Base-by-base conservation (phyloP, 2,797 vertebrate species). In the Clamator glandarius region DNA sequence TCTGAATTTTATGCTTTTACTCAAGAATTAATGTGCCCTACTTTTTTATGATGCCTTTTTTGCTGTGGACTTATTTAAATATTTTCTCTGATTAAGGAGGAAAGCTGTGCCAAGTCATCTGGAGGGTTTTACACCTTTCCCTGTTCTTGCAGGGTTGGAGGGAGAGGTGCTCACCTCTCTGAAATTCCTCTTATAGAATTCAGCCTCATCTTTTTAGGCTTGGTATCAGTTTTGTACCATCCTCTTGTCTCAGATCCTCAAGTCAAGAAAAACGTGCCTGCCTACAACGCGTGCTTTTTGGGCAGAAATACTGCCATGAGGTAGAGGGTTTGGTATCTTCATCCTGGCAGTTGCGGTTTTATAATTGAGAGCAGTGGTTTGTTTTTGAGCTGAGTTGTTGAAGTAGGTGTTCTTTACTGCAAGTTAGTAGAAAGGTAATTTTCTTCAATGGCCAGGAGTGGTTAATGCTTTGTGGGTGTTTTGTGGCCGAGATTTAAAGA, bases 81-180 rank as follows among this genome's bases (percentile, higher is more conserved):
- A 79, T 90, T 92, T 93, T 6, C 11, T 84, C 46, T 82, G 59
- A 82, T 93, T 87, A 90, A 86, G 89, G 33, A 85, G 20, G 12
- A 51, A 68, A 91, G 12, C 8, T 21, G 36, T 64, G 48, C 63
- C 64, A 86, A 41, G 55, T 90, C 87, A 86, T 15, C 29, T 70
- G 59, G 9, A 7, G 19, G 18, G 12, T 23, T 83, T 54, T 75
- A 80, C 58, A 73, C 11, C 8, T 84, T 88, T 67, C 28, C 15
- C 35, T 66, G 4, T 25, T 83, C 81, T 89, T 74, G 57, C 21
- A 87, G 48, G 55, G 62, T 36, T 21, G 31, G 75, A 57, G 55
- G 87, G 6, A 14, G 41, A 42, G 6, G 55, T 2, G 7, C 19
- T 31, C 12, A 51, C 12, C 12, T 55, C 50, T 61, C 72, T 88